These are phyloP conservation scores for Perithous albicinctus DNA, from an alignment of 2,888 invertebrate species.

Conservation along the genomic window DNA sequence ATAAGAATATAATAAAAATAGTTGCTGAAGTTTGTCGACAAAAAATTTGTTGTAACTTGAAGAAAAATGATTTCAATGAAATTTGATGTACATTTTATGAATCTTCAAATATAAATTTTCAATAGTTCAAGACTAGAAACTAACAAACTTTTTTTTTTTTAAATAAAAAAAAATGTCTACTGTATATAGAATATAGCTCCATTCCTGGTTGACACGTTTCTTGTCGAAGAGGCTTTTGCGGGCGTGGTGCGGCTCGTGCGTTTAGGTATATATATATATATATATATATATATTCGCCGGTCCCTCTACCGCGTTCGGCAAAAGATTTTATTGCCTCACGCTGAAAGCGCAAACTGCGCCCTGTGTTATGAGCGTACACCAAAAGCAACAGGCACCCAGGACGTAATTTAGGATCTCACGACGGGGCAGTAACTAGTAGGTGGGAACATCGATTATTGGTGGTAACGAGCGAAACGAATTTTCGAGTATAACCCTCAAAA, in stretches of 20 bases:
- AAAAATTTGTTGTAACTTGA: too few species aligned
- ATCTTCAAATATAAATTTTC: too few species aligned
- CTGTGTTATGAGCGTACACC: background rate
- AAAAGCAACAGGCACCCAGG: background rate
- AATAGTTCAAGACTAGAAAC: too few species aligned
- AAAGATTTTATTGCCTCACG: slow-evolving; percentile 51
- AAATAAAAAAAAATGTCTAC: too few species aligned
- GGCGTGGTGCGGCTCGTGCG: slow-evolving; percentile 32
- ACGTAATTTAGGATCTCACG: slow-evolving; percentile 34
- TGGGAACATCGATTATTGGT: slow-evolving; percentile 55
- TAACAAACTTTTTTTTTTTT: too few species aligned
- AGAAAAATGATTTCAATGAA: too few species aligned
- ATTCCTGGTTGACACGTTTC: slow-evolving; percentile 4
- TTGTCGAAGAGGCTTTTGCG: slow-evolving; percentile 32
- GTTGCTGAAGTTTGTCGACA: too few species aligned
- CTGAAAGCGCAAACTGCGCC: slow-evolving; percentile 11
- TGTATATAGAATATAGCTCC: slow-evolving; percentile 3
- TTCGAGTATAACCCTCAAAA: slow-evolving; percentile 39
- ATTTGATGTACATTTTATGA: too few species aligned
- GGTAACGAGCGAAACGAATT: slow-evolving; percentile 58
- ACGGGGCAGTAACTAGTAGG: slow-evolving; percentile 20
- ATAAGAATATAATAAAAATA: too few species aligned
- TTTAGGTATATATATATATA: too few species aligned
- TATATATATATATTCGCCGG: slow-evolving; percentile 18
- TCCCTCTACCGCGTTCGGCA: background rate